A percentile compares a stretch with the other conserved stretches of the same genome.
Evolutionary conservation across 2,113 vertebrate genomes (phyloP).

Genomic region (Hypomesus transpacificus): DNA sequence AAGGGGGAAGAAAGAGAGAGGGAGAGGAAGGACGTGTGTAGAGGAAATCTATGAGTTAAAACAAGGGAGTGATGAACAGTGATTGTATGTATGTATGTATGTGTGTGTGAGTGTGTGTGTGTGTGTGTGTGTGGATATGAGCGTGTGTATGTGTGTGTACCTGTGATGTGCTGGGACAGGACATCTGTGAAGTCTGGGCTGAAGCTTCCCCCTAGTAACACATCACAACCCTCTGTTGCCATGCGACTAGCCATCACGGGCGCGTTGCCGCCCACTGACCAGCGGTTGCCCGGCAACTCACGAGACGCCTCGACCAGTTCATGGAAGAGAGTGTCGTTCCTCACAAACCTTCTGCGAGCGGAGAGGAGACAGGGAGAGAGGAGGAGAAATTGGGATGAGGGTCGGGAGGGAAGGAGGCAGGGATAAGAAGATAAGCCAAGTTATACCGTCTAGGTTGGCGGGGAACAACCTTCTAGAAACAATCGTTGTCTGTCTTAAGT

Average conservation of each 20-base stretch:
- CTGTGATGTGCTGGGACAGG: conserved; percentile 72
- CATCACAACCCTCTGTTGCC: conserved; percentile 78
- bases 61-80: neutral
- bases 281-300: conserved; percentile 75
- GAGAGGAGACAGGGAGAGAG: neutral
- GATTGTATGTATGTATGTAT: neutral
- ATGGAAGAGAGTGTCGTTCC: conserved; percentile 75
- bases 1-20: neutral
- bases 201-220: conserved; percentile 77
- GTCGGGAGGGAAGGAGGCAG: neutral
- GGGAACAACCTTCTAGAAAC: neutral
- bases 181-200: conserved; percentile 74
- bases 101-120: neutral
- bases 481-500: too few relatives aligned
- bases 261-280: conserved; percentile 79
- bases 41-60: neutral
- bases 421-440: neutral
- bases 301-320: conserved; percentile 76
- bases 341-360: conserved; percentile 70
- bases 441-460: neutral
- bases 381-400: neutral
- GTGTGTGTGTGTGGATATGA: conserved; percentile 14
- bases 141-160: conserved; percentile 49
- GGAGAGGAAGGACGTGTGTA: neutral
- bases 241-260: conserved; percentile 79